Conservation (phyloP, 2,113 vertebrate species). For the Callaeas wilsoni region DNA sequence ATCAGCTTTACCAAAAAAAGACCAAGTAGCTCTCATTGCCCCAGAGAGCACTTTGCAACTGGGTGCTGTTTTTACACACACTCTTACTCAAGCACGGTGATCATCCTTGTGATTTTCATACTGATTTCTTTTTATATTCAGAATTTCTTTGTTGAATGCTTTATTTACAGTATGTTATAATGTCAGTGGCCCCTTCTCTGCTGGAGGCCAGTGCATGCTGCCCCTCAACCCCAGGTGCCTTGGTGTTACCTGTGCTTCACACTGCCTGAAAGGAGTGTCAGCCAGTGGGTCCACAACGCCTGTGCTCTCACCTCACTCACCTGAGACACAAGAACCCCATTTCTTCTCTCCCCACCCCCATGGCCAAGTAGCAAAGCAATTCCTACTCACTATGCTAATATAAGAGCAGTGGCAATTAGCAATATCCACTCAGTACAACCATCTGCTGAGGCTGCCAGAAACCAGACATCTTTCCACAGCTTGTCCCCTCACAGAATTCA, state of each 20-base stretch:
- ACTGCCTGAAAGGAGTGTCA: neutral
- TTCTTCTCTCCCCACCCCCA: neutral
- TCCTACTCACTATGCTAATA: neutral
- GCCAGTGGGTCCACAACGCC: accelerated
- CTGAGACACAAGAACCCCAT: neutral
- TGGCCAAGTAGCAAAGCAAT: neutral
- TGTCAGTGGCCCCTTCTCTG: neutral
- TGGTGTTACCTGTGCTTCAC: neutral
- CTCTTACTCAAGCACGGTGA: neutral
- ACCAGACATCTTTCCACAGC: neutral
- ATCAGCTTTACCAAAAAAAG: conserved; percentile 59
- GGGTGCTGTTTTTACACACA: neutral
- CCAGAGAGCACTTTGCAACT: neutral
- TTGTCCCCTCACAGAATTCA: neutral
- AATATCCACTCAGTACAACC: neutral
- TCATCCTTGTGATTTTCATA: neutral
- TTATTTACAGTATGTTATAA: neutral
- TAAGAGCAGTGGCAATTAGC: neutral
- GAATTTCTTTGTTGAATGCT: neutral
- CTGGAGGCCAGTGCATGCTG: neutral
- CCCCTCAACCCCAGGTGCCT: neutral
- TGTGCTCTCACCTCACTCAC: neutral
- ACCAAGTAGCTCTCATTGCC: conserved; percentile 32
- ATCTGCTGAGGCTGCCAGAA: neutral
- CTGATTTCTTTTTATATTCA: neutral